Conservation (phyloP, 2,113 vertebrate species). For the Oreochromis tanganicae region DNA sequence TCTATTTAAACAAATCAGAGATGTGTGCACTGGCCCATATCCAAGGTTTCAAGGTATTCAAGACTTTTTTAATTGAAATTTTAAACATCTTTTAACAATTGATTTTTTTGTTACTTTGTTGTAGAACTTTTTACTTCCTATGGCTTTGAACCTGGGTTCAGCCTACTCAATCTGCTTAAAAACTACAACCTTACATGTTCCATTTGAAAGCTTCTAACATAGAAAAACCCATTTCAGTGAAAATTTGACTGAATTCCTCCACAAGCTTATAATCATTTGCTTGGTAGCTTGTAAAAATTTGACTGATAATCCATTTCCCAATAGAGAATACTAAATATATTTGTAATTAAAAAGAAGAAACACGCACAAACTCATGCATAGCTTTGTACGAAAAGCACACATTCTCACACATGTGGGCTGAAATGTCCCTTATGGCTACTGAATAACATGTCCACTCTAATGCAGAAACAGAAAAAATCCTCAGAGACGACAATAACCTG, state of each 20-base stretch:
- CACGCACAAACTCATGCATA: background rate
- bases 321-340: background rate
- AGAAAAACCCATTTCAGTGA: background rate
- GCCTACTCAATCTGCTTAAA: background rate
- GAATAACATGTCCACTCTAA: background rate
- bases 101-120: background rate
- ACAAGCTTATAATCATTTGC: background rate
- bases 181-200: background rate
- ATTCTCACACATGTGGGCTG: background rate
- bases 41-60: background rate
- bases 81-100: background rate
- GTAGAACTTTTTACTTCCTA: background rate
- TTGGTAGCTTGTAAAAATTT: background rate
- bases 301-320: background rate
- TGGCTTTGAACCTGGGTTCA: background rate
- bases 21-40: background rate
- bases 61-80: background rate
- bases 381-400: background rate
- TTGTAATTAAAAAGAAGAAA: background rate
- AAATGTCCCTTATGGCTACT: background rate
- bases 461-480: background rate
- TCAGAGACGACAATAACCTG: background rate
- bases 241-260: background rate
- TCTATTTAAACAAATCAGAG: background rate
- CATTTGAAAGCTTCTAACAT: background rate